Evolutionary conservation across 2,797 vertebrate species (phyloP).

Genomic region (Platyrinchus mystaceus): DNA sequence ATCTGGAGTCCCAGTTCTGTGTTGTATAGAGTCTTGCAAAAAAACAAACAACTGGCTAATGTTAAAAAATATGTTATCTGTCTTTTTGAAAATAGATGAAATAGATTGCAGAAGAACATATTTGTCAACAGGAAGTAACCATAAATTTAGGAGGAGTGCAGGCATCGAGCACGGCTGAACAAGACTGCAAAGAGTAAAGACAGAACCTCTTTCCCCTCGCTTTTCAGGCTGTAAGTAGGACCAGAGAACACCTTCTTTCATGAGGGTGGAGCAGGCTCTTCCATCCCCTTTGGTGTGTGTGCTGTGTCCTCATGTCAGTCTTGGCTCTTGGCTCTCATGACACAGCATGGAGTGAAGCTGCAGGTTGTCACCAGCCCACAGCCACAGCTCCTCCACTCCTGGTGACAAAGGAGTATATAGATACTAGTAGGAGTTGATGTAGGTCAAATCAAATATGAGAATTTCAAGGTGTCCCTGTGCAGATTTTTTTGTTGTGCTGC

Average conservation of each 20-base stretch:
- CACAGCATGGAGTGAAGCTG: not conserved
- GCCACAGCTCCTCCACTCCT: not conserved
- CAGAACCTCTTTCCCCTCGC: not conserved
- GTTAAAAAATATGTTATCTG: not conserved
- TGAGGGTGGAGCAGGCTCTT: not conserved
- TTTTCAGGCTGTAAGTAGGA: not conserved
- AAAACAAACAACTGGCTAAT: not conserved
- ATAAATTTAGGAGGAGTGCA: not conserved
- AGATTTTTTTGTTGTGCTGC: not conserved
- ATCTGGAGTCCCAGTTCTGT: not conserved
- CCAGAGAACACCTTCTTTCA: not conserved
- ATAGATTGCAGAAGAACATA: not conserved
- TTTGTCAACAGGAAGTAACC: not conserved
- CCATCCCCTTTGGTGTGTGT: not conserved
- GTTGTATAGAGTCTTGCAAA: not conserved
- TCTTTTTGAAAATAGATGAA: not conserved
- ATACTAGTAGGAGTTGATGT: not conserved
- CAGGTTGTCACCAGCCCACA: not conserved
- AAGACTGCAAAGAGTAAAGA: not conserved
- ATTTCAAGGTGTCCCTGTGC: not conserved
- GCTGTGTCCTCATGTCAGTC: not conserved
- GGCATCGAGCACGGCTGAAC: accelerated
- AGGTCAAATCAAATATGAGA: not conserved
- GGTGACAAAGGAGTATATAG: not conserved
- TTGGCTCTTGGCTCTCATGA: not conserved